phyloP scores from a whole-genome alignment of 1,140 invertebrate species.

The Battus philenor region DNA sequence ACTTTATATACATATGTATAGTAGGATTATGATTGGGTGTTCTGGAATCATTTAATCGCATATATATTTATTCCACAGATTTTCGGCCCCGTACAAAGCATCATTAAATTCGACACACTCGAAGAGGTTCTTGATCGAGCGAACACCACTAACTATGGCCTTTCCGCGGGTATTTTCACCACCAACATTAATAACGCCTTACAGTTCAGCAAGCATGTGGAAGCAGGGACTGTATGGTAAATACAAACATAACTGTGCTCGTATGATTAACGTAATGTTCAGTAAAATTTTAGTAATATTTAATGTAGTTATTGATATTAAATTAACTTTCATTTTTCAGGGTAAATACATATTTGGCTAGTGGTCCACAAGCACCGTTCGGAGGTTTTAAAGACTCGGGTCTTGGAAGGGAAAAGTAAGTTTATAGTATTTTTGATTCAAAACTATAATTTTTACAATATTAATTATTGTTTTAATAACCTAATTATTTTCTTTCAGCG shows the following conservation, averaged over 20 bases:
- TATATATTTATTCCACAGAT: conserved; percentile 59
- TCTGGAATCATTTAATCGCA: neutral
- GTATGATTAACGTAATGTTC: no score
- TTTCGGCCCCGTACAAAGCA: conserved; percentile 94
- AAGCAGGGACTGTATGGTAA: conserved; percentile 94
- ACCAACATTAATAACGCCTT: conserved; percentile 90
- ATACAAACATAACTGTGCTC: no score
- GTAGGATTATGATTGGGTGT: no score
- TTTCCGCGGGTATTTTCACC: conserved; percentile 92
- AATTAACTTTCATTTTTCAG: no score
- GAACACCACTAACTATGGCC: conserved; percentile 91
- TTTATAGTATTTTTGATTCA: neutral
- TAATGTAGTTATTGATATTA: no score
- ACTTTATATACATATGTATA: no score
- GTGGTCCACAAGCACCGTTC: conserved; percentile 80
- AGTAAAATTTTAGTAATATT: no score
- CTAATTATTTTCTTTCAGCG: conserved; percentile 20
- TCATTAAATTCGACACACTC: conserved; percentile 91
- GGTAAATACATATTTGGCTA: conserved; percentile 83
- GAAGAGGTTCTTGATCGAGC: conserved; percentile 93
- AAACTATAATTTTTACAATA: no score
- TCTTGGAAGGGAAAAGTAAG: conserved; percentile 75
- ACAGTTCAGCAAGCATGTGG: conserved; percentile 86
- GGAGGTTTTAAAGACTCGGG: conserved; percentile 89
- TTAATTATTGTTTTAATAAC: conserved; percentile 14